A percentile compares a stretch with the other conserved stretches of the same genome.
Evolutionary conservation across 2,888 invertebrate species (phyloP).

Genomic region (Plagiodera versicolora): DNA sequence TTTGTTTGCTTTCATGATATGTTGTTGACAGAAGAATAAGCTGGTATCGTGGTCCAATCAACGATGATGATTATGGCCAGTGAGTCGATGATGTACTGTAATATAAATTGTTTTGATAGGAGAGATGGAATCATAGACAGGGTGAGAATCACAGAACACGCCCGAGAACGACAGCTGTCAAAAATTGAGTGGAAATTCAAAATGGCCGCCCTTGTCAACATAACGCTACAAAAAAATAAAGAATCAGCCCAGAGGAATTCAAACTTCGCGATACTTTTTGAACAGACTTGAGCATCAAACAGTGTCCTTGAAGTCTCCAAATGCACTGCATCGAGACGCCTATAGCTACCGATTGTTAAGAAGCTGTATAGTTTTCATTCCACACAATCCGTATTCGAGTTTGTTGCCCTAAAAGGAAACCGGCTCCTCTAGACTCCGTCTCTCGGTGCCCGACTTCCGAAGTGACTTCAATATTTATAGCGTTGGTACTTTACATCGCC

Average conservation of each 20-base stretch:
- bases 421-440: conserved; percentile 1
- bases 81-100: not conserved
- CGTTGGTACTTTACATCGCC: conserved; percentile 13
- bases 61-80: not conserved
- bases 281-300: not conserved
- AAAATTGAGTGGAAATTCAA: too few species aligned
- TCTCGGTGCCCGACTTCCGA: conserved; percentile 13
- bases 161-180: too few species aligned
- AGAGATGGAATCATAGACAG: not conserved
- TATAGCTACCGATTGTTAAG: conserved; percentile 5
- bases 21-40: not conserved
- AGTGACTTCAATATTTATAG: conserved; percentile 22
- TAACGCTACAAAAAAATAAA: too few species aligned
- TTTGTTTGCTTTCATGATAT: not conserved
- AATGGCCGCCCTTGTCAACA: too few species aligned
- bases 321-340: not conserved
- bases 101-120: not conserved
- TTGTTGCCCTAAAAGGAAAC: conserved; percentile 22
- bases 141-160: too few species aligned
- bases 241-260: too few species aligned
- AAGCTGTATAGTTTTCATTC: conserved; percentile 8
- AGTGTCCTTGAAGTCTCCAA: too few species aligned
- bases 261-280: not conserved
- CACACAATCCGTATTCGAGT: conserved; percentile 10
- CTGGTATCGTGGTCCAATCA: not conserved